These are phyloP conservation scores for Teinopalpus imperialis DNA, from an alignment of 2,888 invertebrate species.

Conservation along the genomic window DNA sequence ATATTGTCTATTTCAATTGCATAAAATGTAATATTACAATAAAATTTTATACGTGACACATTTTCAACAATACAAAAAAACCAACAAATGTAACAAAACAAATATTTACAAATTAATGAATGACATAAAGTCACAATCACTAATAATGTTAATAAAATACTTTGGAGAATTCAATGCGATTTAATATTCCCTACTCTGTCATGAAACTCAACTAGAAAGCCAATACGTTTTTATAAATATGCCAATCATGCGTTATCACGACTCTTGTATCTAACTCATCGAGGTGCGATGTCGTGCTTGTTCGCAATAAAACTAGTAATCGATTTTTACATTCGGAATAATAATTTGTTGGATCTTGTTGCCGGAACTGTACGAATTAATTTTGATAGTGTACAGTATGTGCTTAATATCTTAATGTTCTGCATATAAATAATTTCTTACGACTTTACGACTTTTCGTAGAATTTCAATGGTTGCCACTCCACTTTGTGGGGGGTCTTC, in stretches of 20 bases:
- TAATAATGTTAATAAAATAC: background rate
- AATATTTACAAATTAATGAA: too few species aligned
- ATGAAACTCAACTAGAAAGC: constrained; percentile 33
- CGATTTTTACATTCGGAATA: constrained; percentile 44
- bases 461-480: too few species aligned
- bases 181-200: constrained; percentile 25
- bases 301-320: constrained; percentile 53
- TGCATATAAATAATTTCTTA: too few species aligned
- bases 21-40: too few species aligned
- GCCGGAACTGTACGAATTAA: constrained; percentile 20
- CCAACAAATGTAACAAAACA: too few species aligned
- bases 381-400: constrained; percentile 2
- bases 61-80: too few species aligned
- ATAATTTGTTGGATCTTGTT: constrained; percentile 36
- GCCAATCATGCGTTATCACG: constrained; percentile 32
- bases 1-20: too few species aligned
- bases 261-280: constrained; percentile 39
- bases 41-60: too few species aligned
- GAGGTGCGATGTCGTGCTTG: constrained; percentile 47
- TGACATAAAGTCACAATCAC: background rate
- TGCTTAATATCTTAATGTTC: too few species aligned
- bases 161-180: constrained; percentile 6
- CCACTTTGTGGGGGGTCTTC: too few species aligned
- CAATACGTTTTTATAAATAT: constrained; percentile 40
- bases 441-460: too few species aligned